These are phyloP conservation scores for Rhaphigaster nebulosa DNA, from an alignment of 2,888 invertebrate species.

Conservation along the genomic window DNA sequence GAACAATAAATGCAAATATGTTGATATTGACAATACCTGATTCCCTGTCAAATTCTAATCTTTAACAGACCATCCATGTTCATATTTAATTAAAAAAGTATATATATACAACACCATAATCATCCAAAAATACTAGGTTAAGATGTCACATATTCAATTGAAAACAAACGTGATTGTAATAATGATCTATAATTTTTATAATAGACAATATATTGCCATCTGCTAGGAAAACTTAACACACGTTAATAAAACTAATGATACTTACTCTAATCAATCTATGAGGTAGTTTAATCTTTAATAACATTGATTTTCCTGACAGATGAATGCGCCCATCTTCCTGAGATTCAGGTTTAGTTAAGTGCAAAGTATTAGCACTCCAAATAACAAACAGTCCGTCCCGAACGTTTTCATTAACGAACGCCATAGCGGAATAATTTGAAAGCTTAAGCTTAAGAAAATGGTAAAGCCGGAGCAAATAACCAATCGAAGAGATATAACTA, in stretches of 20 bases:
- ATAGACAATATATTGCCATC: background rate
- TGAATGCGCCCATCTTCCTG: background rate
- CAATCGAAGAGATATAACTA: background rate
- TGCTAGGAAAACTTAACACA: background rate
- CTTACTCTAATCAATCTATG: background rate
- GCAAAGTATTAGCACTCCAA: constrained; percentile 21
- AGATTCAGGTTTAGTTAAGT: background rate
- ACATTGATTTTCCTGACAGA: background rate
- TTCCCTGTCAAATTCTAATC: background rate
- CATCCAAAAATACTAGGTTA: background rate
- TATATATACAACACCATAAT: background rate
- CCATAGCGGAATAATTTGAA: constrained; percentile 45
- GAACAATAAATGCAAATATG: background rate
- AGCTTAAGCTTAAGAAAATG: constrained; percentile 27
- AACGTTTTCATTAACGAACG: constrained; percentile 48
- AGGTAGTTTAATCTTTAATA: background rate
- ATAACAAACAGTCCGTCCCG: background rate
- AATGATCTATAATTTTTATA: background rate
- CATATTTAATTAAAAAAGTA: background rate
- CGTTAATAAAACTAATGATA: background rate
- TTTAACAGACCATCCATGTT: background rate
- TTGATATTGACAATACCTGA: background rate
- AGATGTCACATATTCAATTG: background rate
- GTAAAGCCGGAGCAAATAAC: background rate
- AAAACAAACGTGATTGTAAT: background rate